phyloP scores from a whole-genome alignment of 2,113 vertebrate genomes.

The Athene cunicularia region DNA sequence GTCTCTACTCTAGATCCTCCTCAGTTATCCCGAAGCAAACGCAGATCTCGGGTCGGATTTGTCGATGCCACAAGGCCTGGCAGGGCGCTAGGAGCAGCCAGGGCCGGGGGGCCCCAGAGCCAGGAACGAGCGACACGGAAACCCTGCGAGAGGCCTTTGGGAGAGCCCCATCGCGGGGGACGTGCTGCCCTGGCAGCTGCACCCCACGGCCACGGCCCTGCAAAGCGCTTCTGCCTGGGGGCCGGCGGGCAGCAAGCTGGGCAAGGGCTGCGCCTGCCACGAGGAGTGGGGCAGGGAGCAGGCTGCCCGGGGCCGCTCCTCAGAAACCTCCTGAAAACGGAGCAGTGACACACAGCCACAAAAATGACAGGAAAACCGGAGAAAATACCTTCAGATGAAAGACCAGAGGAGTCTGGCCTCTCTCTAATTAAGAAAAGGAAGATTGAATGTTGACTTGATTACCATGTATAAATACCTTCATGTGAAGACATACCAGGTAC shows the following conservation, averaged over 20 bases:
- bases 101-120: background rate
- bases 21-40: background rate
- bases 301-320: rapidly evolving
- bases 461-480: background rate
- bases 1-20: background rate
- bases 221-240: rapidly evolving
- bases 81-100: background rate
- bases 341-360: rapidly evolving
- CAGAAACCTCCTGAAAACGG: background rate
- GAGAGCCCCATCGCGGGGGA: rapidly evolving
- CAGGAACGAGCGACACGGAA: background rate
- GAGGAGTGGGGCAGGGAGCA: rapidly evolving
- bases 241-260: background rate
- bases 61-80: background rate
- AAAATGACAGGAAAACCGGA: background rate
- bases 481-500: background rate
- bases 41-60: background rate
- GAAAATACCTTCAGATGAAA: background rate
- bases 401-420: background rate
- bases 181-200: rapidly evolving
- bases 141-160: too few relatives aligned
- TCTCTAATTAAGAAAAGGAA: background rate
- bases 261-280: rapidly evolving
- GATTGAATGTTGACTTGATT: background rate
- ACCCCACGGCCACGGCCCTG: background rate